Base-by-base conservation (phyloP, 1,140 invertebrate species). In the Charaxes varanes region DNA sequence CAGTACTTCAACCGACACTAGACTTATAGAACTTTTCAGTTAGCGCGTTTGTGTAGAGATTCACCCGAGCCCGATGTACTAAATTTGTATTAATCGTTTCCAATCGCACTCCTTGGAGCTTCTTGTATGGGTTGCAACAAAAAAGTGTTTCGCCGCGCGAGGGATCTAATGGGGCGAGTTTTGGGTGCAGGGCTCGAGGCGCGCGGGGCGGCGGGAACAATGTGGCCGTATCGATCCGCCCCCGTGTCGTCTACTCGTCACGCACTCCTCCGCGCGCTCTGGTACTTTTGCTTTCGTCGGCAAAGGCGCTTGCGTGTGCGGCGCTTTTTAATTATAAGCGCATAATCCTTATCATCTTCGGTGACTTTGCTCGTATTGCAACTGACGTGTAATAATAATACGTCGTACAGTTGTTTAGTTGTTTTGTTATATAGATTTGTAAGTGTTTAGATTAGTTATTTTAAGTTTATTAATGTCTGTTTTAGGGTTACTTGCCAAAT, bases 221-320 rank as follows among this genome's bases (percentile, higher is more conserved):
- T 76, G 71, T 71, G 74, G 70, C 74, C 71, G 63, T 80, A 80
- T 80, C 71, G 76, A 80, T 80, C 69, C 69, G 61, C 68, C 65
- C 59, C 58, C 67, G 66, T 53, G 53, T 50, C 61, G 64, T 66
- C 69, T 68, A 51, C 57, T 54, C 60, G 41, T 53, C 64, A 57
- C 67, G 56, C 53, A 55, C 56, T 53, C 59, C 69, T 64, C 54
- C 54, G 32, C 36, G 27, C 52, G 42, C 36, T 53, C 71, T 70
- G 56, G 61, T 76, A 71, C 72, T 76, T 64, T 73, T 77, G 58
- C 65, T 77, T 73, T 79, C 71, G 43, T 51, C 42, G 52, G 38
- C 41, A 48, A 49, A 31, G 37, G 22, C 7, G 3, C 16, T 21
- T 38, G 35, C 24, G 23, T 34, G 18, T 27, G 24, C 41, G 23